Percentiles rank a stretch among this genome's conserved stretches.
phyloP scores from a whole-genome alignment of 2,797 vertebrate species.

The Muraenolepis orangiensis region DNA sequence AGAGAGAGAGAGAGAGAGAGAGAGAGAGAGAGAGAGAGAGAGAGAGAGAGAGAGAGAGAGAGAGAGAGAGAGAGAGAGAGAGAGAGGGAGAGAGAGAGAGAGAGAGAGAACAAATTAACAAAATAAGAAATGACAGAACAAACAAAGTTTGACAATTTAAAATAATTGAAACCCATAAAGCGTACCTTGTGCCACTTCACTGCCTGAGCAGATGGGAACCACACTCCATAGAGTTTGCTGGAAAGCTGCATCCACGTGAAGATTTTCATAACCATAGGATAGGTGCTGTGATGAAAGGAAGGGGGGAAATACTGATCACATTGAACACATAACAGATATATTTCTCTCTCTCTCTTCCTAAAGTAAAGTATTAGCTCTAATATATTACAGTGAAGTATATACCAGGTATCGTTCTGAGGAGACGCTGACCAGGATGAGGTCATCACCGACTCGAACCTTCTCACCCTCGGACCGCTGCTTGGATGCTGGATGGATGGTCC shows the following conservation, averaged over 20 bases:
- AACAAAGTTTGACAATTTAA: too few relatives aligned
- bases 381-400: slow-evolving; percentile 52
- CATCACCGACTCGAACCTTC: slow-evolving; percentile 93
- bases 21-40: too few relatives aligned
- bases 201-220: slow-evolving; percentile 95
- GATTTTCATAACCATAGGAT: slow-evolving; percentile 84
- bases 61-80: too few relatives aligned
- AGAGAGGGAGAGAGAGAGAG: too few relatives aligned
- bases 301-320: too few relatives aligned
- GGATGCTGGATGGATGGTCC: slow-evolving; percentile 96
- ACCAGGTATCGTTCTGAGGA: slow-evolving; percentile 96
- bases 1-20: too few relatives aligned
- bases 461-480: slow-evolving; percentile 96
- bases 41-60: too few relatives aligned
- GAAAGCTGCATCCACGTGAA: slow-evolving; percentile 93
- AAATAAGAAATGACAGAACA: too few relatives aligned
- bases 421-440: slow-evolving; percentile 93
- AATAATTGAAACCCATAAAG: too few relatives aligned
- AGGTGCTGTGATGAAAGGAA: slow-evolving; percentile 78
- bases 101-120: too few relatives aligned
- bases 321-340: background rate
- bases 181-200: slow-evolving; percentile 91
- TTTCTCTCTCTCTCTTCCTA: too few relatives aligned
- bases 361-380: too few relatives aligned
- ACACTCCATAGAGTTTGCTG: slow-evolving; percentile 97